Conservation (phyloP, 2,888 invertebrate genomes). For the Deilephila porcellus region DNA sequence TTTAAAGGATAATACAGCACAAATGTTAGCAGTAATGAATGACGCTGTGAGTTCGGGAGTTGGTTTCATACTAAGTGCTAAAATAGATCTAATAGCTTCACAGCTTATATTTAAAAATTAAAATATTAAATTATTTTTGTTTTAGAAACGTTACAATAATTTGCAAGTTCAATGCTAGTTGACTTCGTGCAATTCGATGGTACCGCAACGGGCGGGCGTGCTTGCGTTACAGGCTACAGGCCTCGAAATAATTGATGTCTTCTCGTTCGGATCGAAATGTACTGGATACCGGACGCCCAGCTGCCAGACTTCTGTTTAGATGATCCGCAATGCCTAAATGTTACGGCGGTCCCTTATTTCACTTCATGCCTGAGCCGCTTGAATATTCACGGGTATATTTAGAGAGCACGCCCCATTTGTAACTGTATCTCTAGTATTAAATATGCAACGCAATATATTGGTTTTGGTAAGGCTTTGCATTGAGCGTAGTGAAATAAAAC, state of each 20-base stretch:
- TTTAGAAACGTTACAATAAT: conserved; percentile 44
- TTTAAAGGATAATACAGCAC: not conserved
- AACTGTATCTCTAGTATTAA: not conserved
- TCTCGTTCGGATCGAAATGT: conserved; percentile 53
- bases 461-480: not conserved
- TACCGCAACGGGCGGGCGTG: conserved; percentile 39
- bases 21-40: not conserved
- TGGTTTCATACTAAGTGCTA: no score
- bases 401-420: not conserved
- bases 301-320: conserved; percentile 30
- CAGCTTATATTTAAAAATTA: no score
- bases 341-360: conserved; percentile 7
- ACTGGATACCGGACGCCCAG: conserved; percentile 38
- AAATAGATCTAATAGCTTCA: no score
- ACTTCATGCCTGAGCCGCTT: conserved; percentile 26
- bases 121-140: no score
- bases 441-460: not conserved
- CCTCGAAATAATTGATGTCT: conserved; percentile 64
- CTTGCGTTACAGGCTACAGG: conserved; percentile 46
- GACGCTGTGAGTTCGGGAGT: no score
- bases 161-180: conserved; percentile 55
- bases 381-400: conserved; percentile 41
- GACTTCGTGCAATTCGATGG: conserved; percentile 50
- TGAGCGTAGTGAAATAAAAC: no score
- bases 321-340: conserved; percentile 25